Evolutionary conservation across 2,113 vertebrate genomes (phyloP), one percentile per base, ranked within the genome.

Genomic region (Coryphaenoides rupestris): DNA sequence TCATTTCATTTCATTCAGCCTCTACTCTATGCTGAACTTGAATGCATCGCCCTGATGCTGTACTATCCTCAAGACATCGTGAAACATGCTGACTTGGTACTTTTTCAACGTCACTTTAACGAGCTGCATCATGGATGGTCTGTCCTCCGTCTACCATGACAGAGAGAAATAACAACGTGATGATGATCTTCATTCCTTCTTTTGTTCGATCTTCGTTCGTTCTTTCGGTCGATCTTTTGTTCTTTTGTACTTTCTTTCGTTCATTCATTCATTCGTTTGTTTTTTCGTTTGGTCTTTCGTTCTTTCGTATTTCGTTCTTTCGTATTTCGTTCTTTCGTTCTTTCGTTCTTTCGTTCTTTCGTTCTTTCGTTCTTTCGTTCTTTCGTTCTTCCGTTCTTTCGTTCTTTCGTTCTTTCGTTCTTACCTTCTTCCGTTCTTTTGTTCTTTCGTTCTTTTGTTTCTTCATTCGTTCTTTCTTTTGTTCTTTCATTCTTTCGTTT

Each of bases 231-330:
- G n/a, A 19, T 47, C 33, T 65, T 33, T 33, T 50, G n/a, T 47
- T 26, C 50, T 65, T 61, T 68, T 60, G 61, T 55, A 72, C 63
- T 22, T 16, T 63, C 23, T 63, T n/a, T n/a, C n/a, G n/a, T n/a
- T n/a, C n/a, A n/a, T n/a, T n/a, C n/a, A n/a, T n/a, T n/a, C n/a
- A n/a, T 12, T 33, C 16, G 3, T 22, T 28, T 10, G 28, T 22
- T 33, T 17, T 33, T 22, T 19, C 23, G 2, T 21, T 19, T 5
- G 58, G 67, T 70, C 69, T 57, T 67, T 58, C 63, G 58, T 54
- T 52, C 50, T 54, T 57, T 59, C 24, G 57, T n/a, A n/a, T n/a
- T 26, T 53, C 52, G 60, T 60, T 45, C 50, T 54, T 57, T 59
- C 24, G 57, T n/a, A n/a, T n/a, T 26, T 53, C 52, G 60, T 60